Evolutionary conservation across 2,888 invertebrate genomes (phyloP), one percentile per base, ranked within the genome.

Genomic region (Melipona beecheii): DNA sequence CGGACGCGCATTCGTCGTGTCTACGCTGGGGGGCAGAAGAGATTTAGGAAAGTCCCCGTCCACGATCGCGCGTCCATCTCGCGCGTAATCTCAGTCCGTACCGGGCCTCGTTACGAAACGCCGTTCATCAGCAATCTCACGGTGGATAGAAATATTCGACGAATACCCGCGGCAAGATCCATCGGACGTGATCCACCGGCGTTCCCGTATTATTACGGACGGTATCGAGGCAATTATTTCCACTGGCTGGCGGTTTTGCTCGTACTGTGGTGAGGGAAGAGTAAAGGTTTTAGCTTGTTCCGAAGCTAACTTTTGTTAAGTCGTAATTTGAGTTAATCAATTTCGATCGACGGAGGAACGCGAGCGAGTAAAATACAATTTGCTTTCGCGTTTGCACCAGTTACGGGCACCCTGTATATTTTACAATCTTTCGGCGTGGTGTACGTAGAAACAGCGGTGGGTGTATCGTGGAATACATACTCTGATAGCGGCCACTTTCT

Each of bases 21-120:
- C 60, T 36, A 24, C 24, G 31, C 70, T 27, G 56, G 19, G 3
- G 3, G 36, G 65, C 36, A 50, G n/a, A n/a, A 15, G 15, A 21
- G 17, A 69, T 73, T 81, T 72, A 68, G 56, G 11, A 62, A 66
- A 80, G 60, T 17, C 31, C 4, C 27, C 56, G 21, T 19, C 31
- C 43, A 11, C 50, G 5, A 68, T 79, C 68, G 79, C 13, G 56
- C 58, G 24, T 19, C 56, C 79, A 71, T 70, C 71, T 24, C 62
- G 15, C 66, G 19, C 15, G 49, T 81, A 81, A 81, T 81, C 81
- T 81, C 71, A 60, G 66, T 72, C 68, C n/a, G n/a, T n/a, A 43
- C 2, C 11, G 0, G 11, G 21, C 24, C 68, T 31, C 65, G 81
- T 81, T 68, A 73, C 36, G 50, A 81, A 81, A 72, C 60, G n/a